These are phyloP conservation scores for Celastrina argiolus DNA, from an alignment of 2,888 invertebrate genomes.

Conservation along the genomic window DNA sequence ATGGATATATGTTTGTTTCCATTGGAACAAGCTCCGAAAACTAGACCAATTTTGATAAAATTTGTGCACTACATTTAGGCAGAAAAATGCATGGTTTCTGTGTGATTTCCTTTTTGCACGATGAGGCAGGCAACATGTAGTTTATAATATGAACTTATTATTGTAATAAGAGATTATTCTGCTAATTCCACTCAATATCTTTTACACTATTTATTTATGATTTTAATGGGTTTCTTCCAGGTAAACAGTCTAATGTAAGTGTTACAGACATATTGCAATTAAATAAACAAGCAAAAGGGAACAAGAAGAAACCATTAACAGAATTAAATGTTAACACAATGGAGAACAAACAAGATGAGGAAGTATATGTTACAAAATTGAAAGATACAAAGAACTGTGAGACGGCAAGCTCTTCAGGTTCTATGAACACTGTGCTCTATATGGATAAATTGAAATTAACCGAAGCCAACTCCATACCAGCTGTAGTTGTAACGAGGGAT, in stretches of 20 bases:
- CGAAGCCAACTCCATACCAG: conserved; percentile 42
- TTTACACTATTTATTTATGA: background rate
- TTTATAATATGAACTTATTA: no score
- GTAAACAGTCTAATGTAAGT: conserved; percentile 59
- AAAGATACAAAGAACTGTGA: conserved; percentile 52
- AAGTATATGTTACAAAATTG: conserved; percentile 44
- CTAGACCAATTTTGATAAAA: no score
- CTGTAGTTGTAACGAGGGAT: conserved; percentile 44
- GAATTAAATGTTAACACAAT: conserved; percentile 54
- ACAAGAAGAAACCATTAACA: conserved; percentile 51
- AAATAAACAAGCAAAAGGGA: conserved; percentile 45
- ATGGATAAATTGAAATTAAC: conserved; percentile 44
- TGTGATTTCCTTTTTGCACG: no score
- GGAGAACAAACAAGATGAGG: conserved; percentile 35
- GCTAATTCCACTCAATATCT: no score
- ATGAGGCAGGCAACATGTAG: no score
- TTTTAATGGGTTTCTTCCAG: conserved; percentile 39
- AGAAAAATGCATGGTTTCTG: no score
- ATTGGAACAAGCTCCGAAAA: no score
- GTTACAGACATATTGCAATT: conserved; percentile 56
- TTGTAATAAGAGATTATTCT: no score
- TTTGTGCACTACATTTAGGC: no score
- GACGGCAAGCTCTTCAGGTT: conserved; percentile 53
- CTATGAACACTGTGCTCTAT: conserved; percentile 55
- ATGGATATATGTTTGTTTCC: no score